Base-by-base conservation (phyloP, 1,140 invertebrate species). In the Tetraneura akinire region DNA sequence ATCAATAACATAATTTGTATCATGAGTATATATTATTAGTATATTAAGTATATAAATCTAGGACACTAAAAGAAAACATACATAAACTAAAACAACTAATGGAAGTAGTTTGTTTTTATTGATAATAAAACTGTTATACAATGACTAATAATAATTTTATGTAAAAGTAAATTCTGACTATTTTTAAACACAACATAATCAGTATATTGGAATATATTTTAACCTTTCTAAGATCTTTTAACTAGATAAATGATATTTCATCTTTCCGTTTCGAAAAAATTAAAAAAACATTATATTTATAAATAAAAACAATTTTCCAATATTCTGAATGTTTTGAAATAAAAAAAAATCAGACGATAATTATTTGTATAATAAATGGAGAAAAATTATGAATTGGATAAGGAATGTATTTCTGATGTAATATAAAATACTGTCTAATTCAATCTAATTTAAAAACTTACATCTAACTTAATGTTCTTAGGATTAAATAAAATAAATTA, bases 381-480 rank as follows among this genome's bases (percentile, higher is more conserved):
- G 45, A 49, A 71, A 47, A 71, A 47, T 14, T 71, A 71, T n/a
- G 16, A n/a, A 16, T 49, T 47, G 45, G 21, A 47, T 16, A 16
- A 45, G 68, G 68, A 71, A 71, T 71, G 68, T 32, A 29, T 71
- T 51, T 71, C 29, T 29, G 57, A 32, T 66, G 21, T 66, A 66
- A 51, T 51, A 18, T 26, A 71, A 71, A 71, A 71, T 71, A 51
- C 47, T 0, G 9, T 11, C 66, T 68, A 68, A 16, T 47, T 37
- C 51, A 51, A 26, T 18, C 1, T 32, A 37, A 37, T 37, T 8
- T 37, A 37, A 4, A 37, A 37, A n/a, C 45, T 49, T 29, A 71
- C 8, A 26, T 11, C 16, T 71, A 71, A 51, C 23, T 71, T 71
- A 71, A 47, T 51, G 51, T 29, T 71, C 3, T 29, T 71, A 51